Evolutionary conservation across 2,113 vertebrate species (phyloP).

Genomic region (Lethenteron reissneri): DNA sequence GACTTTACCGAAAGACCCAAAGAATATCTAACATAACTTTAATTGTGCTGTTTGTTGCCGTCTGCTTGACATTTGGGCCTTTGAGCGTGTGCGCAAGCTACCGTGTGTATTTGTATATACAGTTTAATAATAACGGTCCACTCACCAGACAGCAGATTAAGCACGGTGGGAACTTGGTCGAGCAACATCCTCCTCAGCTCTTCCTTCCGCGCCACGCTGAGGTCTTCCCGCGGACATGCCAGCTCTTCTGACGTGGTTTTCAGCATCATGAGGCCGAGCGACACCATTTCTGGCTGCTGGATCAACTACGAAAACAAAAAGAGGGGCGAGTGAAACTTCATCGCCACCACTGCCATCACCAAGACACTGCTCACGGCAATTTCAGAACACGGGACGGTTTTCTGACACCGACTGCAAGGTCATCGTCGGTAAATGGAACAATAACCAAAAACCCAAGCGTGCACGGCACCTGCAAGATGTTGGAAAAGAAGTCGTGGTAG

Average conservation of each 20-base stretch:
- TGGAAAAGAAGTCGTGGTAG: conserved; percentile 96
- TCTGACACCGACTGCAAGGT: neutral
- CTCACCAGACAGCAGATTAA: conserved; percentile 67
- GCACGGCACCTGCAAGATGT: conserved; percentile 61
- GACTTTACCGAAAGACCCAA: too few relatives aligned
- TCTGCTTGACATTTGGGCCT: too few relatives aligned
- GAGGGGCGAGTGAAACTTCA: neutral
- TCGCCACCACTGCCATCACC: too few relatives aligned
- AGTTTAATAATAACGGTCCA: too few relatives aligned
- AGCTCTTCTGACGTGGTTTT: conserved; percentile 93
- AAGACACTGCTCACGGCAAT: neutral
- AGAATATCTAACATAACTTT: too few relatives aligned
- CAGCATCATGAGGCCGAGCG: conserved; percentile 68
- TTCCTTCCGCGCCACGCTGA: conserved; percentile 74
- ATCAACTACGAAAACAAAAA: conserved; percentile 36
- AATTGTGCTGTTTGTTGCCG: too few relatives aligned
- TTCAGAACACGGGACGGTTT: neutral
- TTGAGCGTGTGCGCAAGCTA: too few relatives aligned
- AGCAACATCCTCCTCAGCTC: conserved; percentile 77
- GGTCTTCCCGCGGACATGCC: conserved; percentile 79
- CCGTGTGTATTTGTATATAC: too few relatives aligned
- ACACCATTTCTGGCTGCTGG: conserved; percentile 62
- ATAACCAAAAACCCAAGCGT: too few relatives aligned
- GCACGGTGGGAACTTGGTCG: conserved; percentile 77
- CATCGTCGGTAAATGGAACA: too few relatives aligned